Evolutionary conservation across 1,140 invertebrate genomes (phyloP), one percentile per base, ranked within the genome.

Genomic region (Drosophila pseudoananassae): DNA sequence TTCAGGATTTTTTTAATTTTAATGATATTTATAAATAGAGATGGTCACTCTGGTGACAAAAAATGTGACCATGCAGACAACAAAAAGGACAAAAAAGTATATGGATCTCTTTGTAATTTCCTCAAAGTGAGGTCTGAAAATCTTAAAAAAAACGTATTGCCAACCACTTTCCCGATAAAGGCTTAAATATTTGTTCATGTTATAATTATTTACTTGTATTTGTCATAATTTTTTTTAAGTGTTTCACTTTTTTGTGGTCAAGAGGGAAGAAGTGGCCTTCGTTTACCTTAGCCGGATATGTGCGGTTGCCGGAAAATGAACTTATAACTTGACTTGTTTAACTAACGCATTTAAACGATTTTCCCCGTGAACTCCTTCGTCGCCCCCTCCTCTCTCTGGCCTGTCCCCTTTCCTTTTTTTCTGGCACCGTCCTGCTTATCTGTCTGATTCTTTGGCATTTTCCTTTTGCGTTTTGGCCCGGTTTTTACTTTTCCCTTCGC

Each of bases 311-410:
- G 83, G 83, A 87, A 87, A 88, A 87, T 88, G 75, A 87, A 87
- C 83, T 87, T 87, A 87, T 88, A 87, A 83, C 83, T 87, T 73
- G 78, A 87, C 83, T 88, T 87, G 83, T 88, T 87, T 88, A 83
- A 87, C 82, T 87, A 87, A 87, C 82, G 83, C 78, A 87, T 87
- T 87, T 87, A 87, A 88, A 52, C 83, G 83, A 76, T 87, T 88
- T 87, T 88, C 66, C 65, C 58, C 17, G 15, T 2, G 14, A 4
- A 10, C 43, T 9, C 43, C 43, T 17, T 1, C 17, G 2, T 7
- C 65, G 2, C 2, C 65, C 57, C 74, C 64, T 12, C 29, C 2
- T 12, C 9, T 5, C 1, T 17, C 68, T 51, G 36, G 50, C 43
- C 25, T 43, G 4, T 12, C n/a, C 0, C 20, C 7, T 40, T 14